Base-by-base conservation (phyloP, 2,113 vertebrate species). In the Rhombomys opimus region DNA sequence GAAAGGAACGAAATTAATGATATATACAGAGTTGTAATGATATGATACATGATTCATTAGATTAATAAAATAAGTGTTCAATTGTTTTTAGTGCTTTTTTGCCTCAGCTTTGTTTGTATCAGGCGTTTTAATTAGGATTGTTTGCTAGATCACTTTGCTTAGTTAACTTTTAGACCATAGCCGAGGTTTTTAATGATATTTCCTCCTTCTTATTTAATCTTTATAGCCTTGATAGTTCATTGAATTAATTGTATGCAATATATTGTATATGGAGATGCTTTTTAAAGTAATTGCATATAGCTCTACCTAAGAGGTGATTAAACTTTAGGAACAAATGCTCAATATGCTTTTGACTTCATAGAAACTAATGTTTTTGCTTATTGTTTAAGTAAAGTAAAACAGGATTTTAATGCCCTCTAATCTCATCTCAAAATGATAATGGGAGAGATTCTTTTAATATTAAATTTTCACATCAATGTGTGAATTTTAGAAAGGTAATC, bases 1-100 rank as follows among this genome's bases (percentile, higher is more conserved):
- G 99, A 99, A 99, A 99, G 99, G 99, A 99, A 99, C 99, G 99
- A 99, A 99, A 99, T 99, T 99, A 99, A 99, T 99, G 99, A 99
- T 99, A 99, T 99, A 99, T 99, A 99, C 99, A 99, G 99, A 99
- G 99, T 99, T 99, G 99, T 99, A 99, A 99, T 99, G 99, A 99
- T 99, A 99, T 99, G 99, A 99, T 99, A 99, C 99, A 99, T 99
- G 99, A 99, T 99, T 99, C 99, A 99, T 99, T 99, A 99, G 99
- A 99, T 99, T 99, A 99, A 99, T 99, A 99, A 99, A 99, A 99
- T 99, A 99, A 99, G 99, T 98, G 98, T 99, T 99, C 98, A 98
- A 99, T 99, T 99, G 99, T 99, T 99, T 99, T 99, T 99, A 99
- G 98, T 98, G 98, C 99, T 99, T 98, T 97, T 75, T 98, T 96